Evolutionary conservation across 2,888 invertebrate species (phyloP).

Genomic region (Plagiodera versicolora): DNA sequence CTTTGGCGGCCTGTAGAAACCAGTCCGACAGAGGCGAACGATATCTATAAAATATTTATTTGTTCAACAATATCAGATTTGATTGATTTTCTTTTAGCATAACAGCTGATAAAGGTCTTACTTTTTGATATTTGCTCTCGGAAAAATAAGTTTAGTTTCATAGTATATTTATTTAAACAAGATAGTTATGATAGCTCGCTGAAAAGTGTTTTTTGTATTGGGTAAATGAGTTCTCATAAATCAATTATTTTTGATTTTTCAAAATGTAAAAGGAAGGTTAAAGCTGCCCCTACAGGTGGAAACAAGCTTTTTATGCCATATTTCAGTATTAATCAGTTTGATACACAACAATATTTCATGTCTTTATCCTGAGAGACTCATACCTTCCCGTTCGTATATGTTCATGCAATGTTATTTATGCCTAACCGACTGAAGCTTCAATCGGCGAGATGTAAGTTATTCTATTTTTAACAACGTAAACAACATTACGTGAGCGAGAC

Average conservation of each 20-base stretch:
- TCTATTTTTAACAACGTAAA: neutral
- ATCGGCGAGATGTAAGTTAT: slow-evolving; percentile 21
- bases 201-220: no score
- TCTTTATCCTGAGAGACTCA: slow-evolving; percentile 24
- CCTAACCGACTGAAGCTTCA: slow-evolving; percentile 2
- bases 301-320: slow-evolving; percentile 30
- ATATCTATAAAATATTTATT: slow-evolving; percentile 53
- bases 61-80: no score
- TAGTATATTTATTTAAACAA: no score
- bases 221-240: no score
- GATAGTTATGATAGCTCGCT: no score
- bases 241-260: no score
- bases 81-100: no score
- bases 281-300: slow-evolving; percentile 26
- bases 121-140: no score
- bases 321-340: slow-evolving; percentile 23
- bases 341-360: slow-evolving; percentile 17
- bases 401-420: slow-evolving; percentile 20
- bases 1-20: slow-evolving; percentile 69
- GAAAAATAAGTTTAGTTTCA: no score
- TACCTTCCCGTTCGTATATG: slow-evolving; percentile 20
- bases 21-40: slow-evolving; percentile 70
- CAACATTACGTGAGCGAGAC: slow-evolving; percentile 60
- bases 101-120: no score
- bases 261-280: slow-evolving; percentile 31